Conservation (phyloP, 2,113 vertebrate genomes). For the Passer montanus region DNA sequence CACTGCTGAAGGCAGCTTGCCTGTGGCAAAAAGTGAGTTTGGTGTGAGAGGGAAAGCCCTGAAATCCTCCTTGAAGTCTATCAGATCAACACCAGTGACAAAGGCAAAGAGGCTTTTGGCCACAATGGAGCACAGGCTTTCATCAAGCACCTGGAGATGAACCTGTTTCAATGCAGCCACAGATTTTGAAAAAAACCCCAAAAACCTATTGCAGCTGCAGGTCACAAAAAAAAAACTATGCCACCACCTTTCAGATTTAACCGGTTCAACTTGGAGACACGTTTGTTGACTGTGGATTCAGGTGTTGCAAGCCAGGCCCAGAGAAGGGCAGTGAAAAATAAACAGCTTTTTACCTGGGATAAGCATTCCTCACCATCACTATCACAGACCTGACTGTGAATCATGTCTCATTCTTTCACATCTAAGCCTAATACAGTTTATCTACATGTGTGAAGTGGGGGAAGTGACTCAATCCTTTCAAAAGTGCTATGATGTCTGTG, state of each 20-base stretch:
- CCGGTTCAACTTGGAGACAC: not conserved
- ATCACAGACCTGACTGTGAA: rapidly evolving
- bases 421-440: not conserved
- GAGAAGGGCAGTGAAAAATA: not conserved
- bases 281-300: not conserved
- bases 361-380: not conserved
- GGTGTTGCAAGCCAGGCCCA: rapidly evolving
- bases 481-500: not conserved
- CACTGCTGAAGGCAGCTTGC: not conserved
- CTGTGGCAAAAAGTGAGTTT: not conserved
- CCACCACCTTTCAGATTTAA: not conserved
- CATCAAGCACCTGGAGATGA: not conserved
- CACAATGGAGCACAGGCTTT: not conserved
- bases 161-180: not conserved
- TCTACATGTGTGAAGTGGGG: not conserved
- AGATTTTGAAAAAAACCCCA: not conserved
- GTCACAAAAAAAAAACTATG: not conserved
- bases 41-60: not conserved
- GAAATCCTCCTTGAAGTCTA: not conserved
- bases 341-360: not conserved
- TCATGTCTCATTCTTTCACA: not conserved
- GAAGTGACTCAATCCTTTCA: not conserved
- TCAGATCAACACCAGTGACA: not conserved
- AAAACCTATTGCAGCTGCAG: not conserved
- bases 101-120: not conserved